Percentiles rank a stretch among this genome's conserved stretches.
These are phyloP conservation scores for Idaea biselata DNA, from an alignment of 2,888 invertebrate species.

Conservation along the genomic window DNA sequence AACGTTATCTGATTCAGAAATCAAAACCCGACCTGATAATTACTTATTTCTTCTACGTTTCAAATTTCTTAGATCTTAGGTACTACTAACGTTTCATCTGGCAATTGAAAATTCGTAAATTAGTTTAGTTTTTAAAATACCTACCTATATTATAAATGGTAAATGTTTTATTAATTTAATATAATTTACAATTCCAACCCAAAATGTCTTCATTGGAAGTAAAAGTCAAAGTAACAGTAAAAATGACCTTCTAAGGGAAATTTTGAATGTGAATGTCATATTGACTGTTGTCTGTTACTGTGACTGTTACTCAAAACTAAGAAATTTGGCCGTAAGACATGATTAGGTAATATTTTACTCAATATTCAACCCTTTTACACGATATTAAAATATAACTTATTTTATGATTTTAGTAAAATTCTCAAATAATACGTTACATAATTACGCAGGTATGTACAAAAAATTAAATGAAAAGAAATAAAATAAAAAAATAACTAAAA, in stretches of 20 bases:
- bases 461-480: neutral
- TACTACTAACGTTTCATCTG: neutral
- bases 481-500: no score
- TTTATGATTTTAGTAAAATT: neutral
- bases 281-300: no score
- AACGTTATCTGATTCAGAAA: neutral
- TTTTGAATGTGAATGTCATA: no score
- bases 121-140: neutral
- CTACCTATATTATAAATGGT: neutral
- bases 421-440: neutral
- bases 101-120: neutral
- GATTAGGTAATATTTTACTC: neutral
- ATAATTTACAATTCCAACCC: neutral
- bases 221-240: no score
- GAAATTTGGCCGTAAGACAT: neutral
- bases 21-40: no score
- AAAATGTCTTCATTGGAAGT: no score
- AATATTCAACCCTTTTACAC: neutral
- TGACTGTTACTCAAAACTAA: no score
- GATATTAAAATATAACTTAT: neutral
- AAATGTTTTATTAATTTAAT: neutral
- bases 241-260: no score
- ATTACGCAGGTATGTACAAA: neutral
- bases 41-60: no score
- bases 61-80: neutral